Base-by-base conservation (phyloP, 2,888 invertebrate genomes). In the Athalia cordata region DNA sequence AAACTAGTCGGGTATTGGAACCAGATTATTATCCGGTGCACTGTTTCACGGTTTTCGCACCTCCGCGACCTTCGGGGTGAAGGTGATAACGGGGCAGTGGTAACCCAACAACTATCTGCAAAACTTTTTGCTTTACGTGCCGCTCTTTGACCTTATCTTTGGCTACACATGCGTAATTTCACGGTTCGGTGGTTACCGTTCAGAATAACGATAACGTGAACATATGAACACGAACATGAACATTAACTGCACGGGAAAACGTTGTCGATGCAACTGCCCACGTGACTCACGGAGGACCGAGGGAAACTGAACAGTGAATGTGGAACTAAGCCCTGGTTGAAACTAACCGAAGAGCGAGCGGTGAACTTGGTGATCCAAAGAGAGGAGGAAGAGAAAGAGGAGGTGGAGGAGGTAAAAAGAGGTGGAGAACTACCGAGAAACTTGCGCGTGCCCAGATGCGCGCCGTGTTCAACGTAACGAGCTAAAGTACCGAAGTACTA, bases 341-440 rank as follows among this genome's bases (percentile, higher is more conserved):
- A 29, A 29, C 29, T 52, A 68, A 68, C 67, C 50, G 52, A 52
- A 68, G 67, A 67, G 67, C 50, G 67, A 13, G 29, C 67, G 29
- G 67, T 15, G 6, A 52, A 67, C 13, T 67, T 67, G 47, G 13
- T 29, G 67, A 67, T 67, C 67, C 15, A 9, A 67, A 7, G 8
- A 62, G 15, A 29, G 13, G 15, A 8, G 62, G 15, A 62, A 55
- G 55, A 55, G 55, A n/a, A 3, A n/a, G 55, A 55, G 55, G 55
- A 55, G 11, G 43, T 13, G 4, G 65, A 6, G 13, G 65, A 13
- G 65, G 47, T 65, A 7, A 47, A 0, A 47, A 45, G 61, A 29
- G 29, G 8, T 15, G 62, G 8, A 43, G 43, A 29, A 62, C 15
- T 29, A 62, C 62, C 11, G 43, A 65, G 65, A 6, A 45, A 47